Conservation (phyloP, 1,140 invertebrate species). For the Chionoecetes opilio region DNA sequence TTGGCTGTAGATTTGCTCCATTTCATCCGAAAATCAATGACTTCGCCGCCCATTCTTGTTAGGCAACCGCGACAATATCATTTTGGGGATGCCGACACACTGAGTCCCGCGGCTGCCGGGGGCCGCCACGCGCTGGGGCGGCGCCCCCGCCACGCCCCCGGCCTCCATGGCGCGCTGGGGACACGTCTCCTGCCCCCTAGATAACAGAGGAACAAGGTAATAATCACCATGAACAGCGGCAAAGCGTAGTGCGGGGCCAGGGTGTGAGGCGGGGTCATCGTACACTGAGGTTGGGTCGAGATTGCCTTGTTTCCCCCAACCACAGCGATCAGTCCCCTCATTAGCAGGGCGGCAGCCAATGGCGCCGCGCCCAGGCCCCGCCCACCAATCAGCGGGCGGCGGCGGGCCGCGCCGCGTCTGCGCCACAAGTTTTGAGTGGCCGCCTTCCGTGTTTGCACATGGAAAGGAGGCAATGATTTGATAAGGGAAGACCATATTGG, state of each 20-base stretch:
- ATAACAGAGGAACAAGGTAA: not conserved
- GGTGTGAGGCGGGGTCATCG: constrained; percentile 42
- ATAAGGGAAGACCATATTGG: constrained; percentile 80
- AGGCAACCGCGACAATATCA: constrained; percentile 76
- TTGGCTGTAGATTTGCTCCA: constrained; percentile 78
- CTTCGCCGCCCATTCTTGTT: constrained; percentile 77
- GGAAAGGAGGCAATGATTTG: constrained; percentile 79
- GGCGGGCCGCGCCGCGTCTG: constrained; percentile 42
- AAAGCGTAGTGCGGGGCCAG: not conserved
- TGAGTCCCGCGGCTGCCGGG: constrained; percentile 67
- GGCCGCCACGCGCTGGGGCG: constrained; percentile 42
- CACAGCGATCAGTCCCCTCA: constrained; percentile 76
- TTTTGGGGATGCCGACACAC: constrained; percentile 77
- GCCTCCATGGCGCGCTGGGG: not conserved
- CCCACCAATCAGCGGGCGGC: constrained; percentile 72
- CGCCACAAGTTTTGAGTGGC: constrained; percentile 75
- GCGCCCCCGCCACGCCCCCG: not conserved
- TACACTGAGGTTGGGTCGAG: constrained; percentile 55
- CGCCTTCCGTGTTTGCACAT: constrained; percentile 77
- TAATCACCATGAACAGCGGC: not conserved
- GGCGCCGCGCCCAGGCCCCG: constrained; percentile 51
- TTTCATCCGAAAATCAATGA: constrained; percentile 79
- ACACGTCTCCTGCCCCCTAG: not conserved
- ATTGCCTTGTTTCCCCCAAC: constrained; percentile 78
- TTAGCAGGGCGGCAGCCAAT: constrained; percentile 74